Percentiles rank a stretch among this genome's conserved stretches.
Evolutionary conservation across 2,113 vertebrate genomes (phyloP).

Genomic region (Bostrychus sinensis): DNA sequence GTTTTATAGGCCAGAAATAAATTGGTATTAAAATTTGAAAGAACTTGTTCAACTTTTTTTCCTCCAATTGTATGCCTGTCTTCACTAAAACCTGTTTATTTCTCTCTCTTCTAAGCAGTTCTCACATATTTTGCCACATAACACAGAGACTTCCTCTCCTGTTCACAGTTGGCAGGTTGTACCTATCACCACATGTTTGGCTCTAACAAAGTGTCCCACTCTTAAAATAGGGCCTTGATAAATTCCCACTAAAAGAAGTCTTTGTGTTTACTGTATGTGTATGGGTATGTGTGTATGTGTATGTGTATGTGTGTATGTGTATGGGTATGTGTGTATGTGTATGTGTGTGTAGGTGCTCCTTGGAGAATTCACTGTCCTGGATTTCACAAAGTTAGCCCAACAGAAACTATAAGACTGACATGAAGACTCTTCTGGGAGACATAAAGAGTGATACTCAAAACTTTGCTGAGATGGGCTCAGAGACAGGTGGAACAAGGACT

Average conservation of each 20-base stretch:
- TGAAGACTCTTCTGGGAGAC: neutral
- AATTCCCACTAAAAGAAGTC: slow-evolving; percentile 31
- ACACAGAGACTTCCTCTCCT: slow-evolving; percentile 2
- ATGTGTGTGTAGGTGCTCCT: neutral
- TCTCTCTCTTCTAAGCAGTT: neutral
- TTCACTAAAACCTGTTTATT: neutral
- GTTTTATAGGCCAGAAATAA: too few relatives aligned
- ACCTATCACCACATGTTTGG: neutral
- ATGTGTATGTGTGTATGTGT: neutral
- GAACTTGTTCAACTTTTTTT: neutral
- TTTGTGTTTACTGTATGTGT: neutral
- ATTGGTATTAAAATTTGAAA: too few relatives aligned
- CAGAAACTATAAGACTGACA: slow-evolving; percentile 26
- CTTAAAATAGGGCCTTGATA: slow-evolving; percentile 43
- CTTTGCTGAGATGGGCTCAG: too few relatives aligned
- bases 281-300: too few relatives aligned
- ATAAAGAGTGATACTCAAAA: neutral
- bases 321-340: neutral
- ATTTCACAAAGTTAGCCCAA: slow-evolving; percentile 28
- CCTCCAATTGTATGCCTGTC: neutral
- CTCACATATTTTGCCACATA: neutral
- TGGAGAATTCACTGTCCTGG: slow-evolving; percentile 35
- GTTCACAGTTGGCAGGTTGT: slow-evolving; percentile 21
- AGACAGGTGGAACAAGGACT: too few relatives aligned
- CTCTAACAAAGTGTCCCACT: slow-evolving; percentile 7